These are phyloP conservation scores for Falcaria lacertinaria DNA, from an alignment of 2,888 invertebrate species.

Conservation along the genomic window DNA sequence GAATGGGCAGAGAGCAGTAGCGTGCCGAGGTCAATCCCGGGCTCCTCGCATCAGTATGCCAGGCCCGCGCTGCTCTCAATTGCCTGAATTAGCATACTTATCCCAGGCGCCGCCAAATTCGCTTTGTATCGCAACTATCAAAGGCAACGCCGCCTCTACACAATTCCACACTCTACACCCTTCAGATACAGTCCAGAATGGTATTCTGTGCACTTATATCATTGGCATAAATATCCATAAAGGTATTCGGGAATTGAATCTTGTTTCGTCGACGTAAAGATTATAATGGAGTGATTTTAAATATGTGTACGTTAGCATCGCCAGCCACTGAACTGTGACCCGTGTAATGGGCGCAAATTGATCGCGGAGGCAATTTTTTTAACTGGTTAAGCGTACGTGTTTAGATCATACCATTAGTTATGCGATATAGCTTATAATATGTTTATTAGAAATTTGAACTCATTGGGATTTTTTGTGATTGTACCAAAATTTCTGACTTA, in stretches of 20 bases:
- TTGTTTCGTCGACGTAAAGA: constrained; percentile 17
- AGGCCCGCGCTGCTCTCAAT: constrained; percentile 46
- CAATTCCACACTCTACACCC: constrained; percentile 23
- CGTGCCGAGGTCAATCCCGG: constrained; percentile 15
- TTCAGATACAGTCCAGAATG: constrained; percentile 24
- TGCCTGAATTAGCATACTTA: constrained; percentile 69
- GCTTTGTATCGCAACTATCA: constrained; percentile 51
- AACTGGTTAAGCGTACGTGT: constrained; percentile 44
- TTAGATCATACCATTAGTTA: no score
- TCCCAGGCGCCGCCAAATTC: constrained; percentile 60
- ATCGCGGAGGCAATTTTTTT: constrained; percentile 51
- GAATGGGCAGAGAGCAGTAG: constrained; percentile 15
- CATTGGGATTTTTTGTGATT: no score
- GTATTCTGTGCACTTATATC: neutral
- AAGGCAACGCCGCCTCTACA: constrained; percentile 42
- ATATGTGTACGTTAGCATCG: constrained; percentile 33
- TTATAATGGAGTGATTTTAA: constrained; percentile 16
- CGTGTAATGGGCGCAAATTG: constrained; percentile 62
- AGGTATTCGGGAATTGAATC: constrained; percentile 16
- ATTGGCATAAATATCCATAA: constrained; percentile 15
- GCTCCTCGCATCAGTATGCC: constrained; percentile 43
- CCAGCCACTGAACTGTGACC: constrained; percentile 55
- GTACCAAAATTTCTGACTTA: no score
- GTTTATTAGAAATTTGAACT: no score
- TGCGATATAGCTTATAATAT: no score